phyloP scores from a whole-genome alignment of 2,113 vertebrate genomes.

The Peromyscus maniculatus region DNA sequence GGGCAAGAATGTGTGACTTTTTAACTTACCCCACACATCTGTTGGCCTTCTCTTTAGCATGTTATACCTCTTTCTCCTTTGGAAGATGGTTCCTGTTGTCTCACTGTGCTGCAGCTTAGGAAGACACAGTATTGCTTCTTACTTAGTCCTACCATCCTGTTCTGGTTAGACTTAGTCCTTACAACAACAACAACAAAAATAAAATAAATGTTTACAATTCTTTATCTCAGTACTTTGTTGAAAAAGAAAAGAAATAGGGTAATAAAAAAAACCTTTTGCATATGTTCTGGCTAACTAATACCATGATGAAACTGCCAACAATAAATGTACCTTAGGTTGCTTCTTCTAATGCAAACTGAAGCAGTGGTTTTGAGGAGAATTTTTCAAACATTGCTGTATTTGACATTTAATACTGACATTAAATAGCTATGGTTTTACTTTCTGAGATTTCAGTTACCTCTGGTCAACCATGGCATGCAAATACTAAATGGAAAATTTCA shows the following conservation, averaged over 20 bases:
- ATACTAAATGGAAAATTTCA: conserved; percentile 2
- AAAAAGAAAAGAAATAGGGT: conserved; percentile 35
- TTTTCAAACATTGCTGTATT: not conserved
- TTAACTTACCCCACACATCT: conserved; percentile 17
- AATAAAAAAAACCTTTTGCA: not conserved
- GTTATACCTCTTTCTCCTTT: not conserved
- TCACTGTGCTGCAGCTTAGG: not conserved
- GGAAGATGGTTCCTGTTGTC: not conserved
- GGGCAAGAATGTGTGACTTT: conserved; percentile 42
- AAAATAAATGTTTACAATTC: not conserved
- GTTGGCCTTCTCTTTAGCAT: not conserved
- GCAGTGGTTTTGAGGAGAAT: not conserved
- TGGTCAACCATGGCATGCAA: not conserved
- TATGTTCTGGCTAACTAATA: conserved; percentile 15
- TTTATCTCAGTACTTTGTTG: conserved; percentile 46
- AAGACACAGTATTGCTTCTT: conserved; percentile 21
- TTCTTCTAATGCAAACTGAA: conserved; percentile 19
- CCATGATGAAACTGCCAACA: not conserved
- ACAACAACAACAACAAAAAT: not conserved
- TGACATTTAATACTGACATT: conserved; percentile 11
- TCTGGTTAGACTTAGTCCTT: conserved; percentile 7
- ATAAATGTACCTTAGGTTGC: conserved; percentile 8
- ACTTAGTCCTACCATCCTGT: not conserved
- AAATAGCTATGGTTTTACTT: not conserved
- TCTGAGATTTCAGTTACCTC: not conserved